These are phyloP conservation scores for Radopholus similis DNA, from an alignment of 1,140 invertebrate species.

Conservation along the genomic window DNA sequence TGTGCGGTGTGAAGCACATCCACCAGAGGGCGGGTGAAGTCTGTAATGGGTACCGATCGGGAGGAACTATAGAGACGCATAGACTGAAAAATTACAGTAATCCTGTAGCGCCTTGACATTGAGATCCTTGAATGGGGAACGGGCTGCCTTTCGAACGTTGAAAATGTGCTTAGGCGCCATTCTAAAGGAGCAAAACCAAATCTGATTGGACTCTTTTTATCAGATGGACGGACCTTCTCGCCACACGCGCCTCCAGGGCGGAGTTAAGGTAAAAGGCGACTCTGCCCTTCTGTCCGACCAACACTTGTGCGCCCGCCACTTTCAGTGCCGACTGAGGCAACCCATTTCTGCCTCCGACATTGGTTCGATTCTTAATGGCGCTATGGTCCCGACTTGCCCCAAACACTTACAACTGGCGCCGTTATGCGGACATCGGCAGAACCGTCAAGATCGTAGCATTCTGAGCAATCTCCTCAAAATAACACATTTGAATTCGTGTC, in stretches of 20 bases:
- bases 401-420: neutral
- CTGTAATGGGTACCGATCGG: slow-evolving; percentile 10
- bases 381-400: neutral
- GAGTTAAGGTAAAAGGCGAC: slow-evolving; percentile 39
- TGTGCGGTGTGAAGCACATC: slow-evolving; percentile 31
- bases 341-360: neutral
- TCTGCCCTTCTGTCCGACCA: slow-evolving; percentile 22
- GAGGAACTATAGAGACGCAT: neutral
- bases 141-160: slow-evolving; percentile 47
- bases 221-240: slow-evolving; percentile 35
- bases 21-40: slow-evolving; percentile 21
- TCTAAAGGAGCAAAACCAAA: slow-evolving; percentile 20
- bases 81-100: slow-evolving; percentile 29
- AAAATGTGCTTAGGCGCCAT: slow-evolving; percentile 39
- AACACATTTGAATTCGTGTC: neutral
- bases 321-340: neutral
- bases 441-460: slow-evolving; percentile 27
- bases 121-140: slow-evolving; percentile 30
- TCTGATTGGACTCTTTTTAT: neutral
- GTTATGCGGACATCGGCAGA: neutral
- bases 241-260: slow-evolving; percentile 36
- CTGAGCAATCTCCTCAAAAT: slow-evolving; percentile 17
- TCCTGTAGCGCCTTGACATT: slow-evolving; percentile 28
- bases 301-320: neutral
- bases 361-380: slow-evolving; percentile 1